Percentiles rank a stretch among this genome's conserved stretches.
Conservation (phyloP, 2,888 invertebrate species). For the Patella depressa region DNA sequence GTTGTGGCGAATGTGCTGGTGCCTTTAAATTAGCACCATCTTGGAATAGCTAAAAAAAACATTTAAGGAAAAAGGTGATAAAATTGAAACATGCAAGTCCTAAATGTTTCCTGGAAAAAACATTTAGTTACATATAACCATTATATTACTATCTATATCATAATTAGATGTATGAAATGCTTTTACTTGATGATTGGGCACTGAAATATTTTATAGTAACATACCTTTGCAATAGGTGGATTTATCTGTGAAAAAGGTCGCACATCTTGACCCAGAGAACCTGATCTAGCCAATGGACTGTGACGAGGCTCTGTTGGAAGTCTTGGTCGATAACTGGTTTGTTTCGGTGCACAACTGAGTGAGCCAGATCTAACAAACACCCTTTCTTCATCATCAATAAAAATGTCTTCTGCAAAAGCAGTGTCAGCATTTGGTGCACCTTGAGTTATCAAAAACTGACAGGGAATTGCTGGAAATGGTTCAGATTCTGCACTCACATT, state of each 20-base stretch:
- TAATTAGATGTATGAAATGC: too few species aligned
- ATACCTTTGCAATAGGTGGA: conserved; percentile 54
- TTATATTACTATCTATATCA: too few species aligned
- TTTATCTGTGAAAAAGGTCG: conserved; percentile 55
- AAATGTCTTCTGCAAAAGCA: conserved; percentile 68
- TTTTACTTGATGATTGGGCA: not conserved
- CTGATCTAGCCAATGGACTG: conserved; percentile 63
- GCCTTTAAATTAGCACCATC: not conserved
- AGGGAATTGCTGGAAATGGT: conserved; percentile 66
- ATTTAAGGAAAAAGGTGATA: not conserved
- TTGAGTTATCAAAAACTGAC: conserved; percentile 61
- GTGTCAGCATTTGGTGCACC: conserved; percentile 66
- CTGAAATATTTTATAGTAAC: not conserved
- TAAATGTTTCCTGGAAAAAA: not conserved
- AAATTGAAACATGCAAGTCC: not conserved
- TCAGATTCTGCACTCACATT: conserved; percentile 58
- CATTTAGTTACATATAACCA: too few species aligned
- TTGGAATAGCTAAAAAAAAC: not conserved
- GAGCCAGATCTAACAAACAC: conserved; percentile 64
- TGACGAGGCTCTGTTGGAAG: conserved; percentile 64
- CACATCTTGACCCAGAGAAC: conserved; percentile 62
- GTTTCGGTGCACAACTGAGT: conserved; percentile 50
- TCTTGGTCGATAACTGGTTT: conserved; percentile 52
- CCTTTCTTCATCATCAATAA: conserved; percentile 62
- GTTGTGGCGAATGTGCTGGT: conserved; percentile 20